Evolutionary conservation across 53 echinoderm and acorn worm species (phyloP).

Genomic region (Stichopus horrens): DNA sequence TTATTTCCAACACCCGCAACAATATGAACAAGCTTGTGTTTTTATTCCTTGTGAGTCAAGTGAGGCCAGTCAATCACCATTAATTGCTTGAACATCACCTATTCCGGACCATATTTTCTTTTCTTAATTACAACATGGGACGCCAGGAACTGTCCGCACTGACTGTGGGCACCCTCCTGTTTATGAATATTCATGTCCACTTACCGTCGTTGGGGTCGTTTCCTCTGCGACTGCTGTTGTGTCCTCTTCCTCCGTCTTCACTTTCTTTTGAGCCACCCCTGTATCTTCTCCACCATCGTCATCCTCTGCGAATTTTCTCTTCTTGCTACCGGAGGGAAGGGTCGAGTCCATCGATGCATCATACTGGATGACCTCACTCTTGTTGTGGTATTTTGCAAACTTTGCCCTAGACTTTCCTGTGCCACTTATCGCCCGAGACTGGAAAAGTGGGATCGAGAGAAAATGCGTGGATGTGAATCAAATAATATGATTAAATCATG

Average conservation of each 20-base stretch:
- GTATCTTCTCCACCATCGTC: conserved; percentile 56
- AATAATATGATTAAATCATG: background rate
- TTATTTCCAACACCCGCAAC: too few relatives aligned
- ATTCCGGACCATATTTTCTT: too few relatives aligned
- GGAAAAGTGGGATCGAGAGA: background rate
- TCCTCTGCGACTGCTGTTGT: background rate
- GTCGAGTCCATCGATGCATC: conserved; percentile 91
- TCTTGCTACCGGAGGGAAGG: conserved; percentile 77
- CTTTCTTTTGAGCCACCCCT: conserved; percentile 53
- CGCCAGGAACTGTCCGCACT: too few relatives aligned
- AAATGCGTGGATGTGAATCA: background rate
- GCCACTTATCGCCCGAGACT: conserved; percentile 84
- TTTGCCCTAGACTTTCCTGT: conserved; percentile 86
- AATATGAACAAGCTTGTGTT: too few relatives aligned
- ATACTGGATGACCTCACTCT: conserved; percentile 87
- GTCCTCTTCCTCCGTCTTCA: conserved; percentile 43
- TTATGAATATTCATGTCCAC: background rate
- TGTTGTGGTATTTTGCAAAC: conserved; percentile 89
- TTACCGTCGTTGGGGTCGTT: background rate
- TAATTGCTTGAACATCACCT: too few relatives aligned
- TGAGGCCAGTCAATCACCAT: too few relatives aligned
- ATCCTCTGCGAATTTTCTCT: conserved; percentile 51
- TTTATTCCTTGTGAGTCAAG: too few relatives aligned
- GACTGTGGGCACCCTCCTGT: background rate
- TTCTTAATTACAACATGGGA: too few relatives aligned